Base-by-base conservation (phyloP, 2,797 vertebrate species). In the Melanotaenia boesemani region DNA sequence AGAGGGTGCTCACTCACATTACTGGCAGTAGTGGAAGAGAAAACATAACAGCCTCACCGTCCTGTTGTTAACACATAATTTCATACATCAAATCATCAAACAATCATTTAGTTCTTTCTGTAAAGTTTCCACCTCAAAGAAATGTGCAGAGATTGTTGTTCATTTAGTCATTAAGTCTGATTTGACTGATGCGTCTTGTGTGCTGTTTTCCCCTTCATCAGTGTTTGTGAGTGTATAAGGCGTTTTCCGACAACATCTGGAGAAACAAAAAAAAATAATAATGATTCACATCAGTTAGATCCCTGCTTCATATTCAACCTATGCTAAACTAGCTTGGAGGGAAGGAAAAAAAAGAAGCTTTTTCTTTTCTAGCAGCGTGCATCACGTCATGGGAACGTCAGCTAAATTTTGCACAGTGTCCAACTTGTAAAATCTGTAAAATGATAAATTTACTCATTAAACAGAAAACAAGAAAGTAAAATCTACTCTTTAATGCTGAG, bases 171-270 rank as follows among this genome's bases (percentile, higher is more conserved):
- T 44, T 74, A 0, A 34, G 20, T 52, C 15, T 18, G 52, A 54
- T 56, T 15, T 63, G n/a, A 32, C 11, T 3, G 28, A 10, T 59
- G 16, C 26, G 59, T 22, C 16, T 50, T 58, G 56, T 46, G 48
- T 30, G 15, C 8, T 75, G 63, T 59, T 70, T 72, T 84, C 78
- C 50, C 74, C 79, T 13, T 89, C 80, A 28, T 70, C 76, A 0
- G 0, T 67, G 24, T 66, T 5, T 22, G 83, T 6, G 2, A 70
- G 4, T 4, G 8, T 60, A 4, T 88, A 79, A 18, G 46, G 58
- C 9, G 12, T 77, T 77, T 73, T 89, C 74, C 65, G 61, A 66
- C 79, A 87, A 75, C 85, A 93, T 56, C 91, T 93, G 24, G 8
- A 64, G 44, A 60, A 73, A 24, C 50, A 67, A 26, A 46, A 8